Evolutionary conservation across 2,888 invertebrate genomes (phyloP), one percentile per base, ranked within the genome.

Genomic region (Plagiodera versicolora): DNA sequence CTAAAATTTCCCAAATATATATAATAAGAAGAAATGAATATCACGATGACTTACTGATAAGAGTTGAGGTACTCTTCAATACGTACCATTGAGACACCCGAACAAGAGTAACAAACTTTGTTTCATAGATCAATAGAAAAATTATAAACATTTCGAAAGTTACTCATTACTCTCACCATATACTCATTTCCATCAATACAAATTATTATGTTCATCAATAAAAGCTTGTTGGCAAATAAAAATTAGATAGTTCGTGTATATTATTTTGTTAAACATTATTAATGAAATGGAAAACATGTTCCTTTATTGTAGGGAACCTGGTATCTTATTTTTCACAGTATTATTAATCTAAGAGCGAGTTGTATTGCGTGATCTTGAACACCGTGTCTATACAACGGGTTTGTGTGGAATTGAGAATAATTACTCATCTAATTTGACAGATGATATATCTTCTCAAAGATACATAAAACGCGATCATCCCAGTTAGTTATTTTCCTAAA

Each of bases 301-400:
- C 46, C 18, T 47, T 39, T 18, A 24, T 18, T 46, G 46, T 28
- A 46, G 35, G 54, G n/a, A 28, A 56, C 55, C 44, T 6, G 24
- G 39, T n/a, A 39, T 14, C n/a, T 10, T 11, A 58, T 55, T 60
- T 62, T 60, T 53, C 56, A 50, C 62, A 30, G 58, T 60, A 62
- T 65, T 60, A 58, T 48, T 60, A 60, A 60, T 58, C 54, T 51
- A 53, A 57, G 58, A 60, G 60, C 65, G 65, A 62, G 65, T 57
- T 32, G 49, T 35, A 18, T 55, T 65, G 65, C 65, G 65, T 65
- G 65, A 49, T 49, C 45, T 2, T 16, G 50, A 54, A 51, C 59
- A 56, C 45, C 17, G 46, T 54, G 53, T 50, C 59, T 54, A 46
- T 65, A 62, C 62, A 65, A 56, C 52, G 55, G 56, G 50, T 62